phyloP scores from a whole-genome alignment of 2,888 invertebrate genomes.

The Allygus modestus region DNA sequence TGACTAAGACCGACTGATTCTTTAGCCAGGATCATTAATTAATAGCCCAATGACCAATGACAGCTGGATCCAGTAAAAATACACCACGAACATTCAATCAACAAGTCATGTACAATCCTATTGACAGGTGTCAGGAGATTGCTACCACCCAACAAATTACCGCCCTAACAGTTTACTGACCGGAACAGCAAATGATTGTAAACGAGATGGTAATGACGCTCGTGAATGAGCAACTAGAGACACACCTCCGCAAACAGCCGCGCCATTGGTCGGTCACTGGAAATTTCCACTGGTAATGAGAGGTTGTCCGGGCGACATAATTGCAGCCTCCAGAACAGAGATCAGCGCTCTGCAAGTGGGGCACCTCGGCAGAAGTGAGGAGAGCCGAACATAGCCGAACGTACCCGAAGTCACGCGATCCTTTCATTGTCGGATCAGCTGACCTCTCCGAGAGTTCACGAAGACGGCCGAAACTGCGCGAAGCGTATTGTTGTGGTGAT shows the following conservation, averaged over 20 bases:
- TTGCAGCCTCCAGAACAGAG: slow-evolving; percentile 23
- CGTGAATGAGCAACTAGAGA: slow-evolving; percentile 23
- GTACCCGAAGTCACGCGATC: neutral
- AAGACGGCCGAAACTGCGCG: neutral
- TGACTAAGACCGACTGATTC: too few species aligned
- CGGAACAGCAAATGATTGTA: slow-evolving; percentile 26
- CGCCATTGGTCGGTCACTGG: slow-evolving; percentile 35
- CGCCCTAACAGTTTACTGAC: slow-evolving; percentile 13
- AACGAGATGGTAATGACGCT: slow-evolving; percentile 24
- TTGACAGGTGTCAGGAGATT: slow-evolving; percentile 23
- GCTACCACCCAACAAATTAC: slow-evolving; percentile 17
- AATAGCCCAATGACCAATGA: too few species aligned
- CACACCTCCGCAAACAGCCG: slow-evolving; percentile 23
- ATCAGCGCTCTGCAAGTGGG: slow-evolving; percentile 26
- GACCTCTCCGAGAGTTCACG: neutral
- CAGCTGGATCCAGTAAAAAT: too few species aligned
- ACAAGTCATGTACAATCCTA: neutral
- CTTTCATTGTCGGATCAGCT: slow-evolving; percentile 8
- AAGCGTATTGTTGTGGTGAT: slow-evolving; percentile 15
- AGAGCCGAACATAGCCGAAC: neutral
- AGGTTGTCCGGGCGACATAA: slow-evolving; percentile 43
- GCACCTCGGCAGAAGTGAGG: slow-evolving; percentile 16
- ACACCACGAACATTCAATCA: too few species aligned
- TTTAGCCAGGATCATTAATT: too few species aligned
- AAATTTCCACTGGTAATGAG: slow-evolving; percentile 43